phyloP scores from a whole-genome alignment of 2,888 invertebrate genomes.

The Melinaea marsaeus region DNA sequence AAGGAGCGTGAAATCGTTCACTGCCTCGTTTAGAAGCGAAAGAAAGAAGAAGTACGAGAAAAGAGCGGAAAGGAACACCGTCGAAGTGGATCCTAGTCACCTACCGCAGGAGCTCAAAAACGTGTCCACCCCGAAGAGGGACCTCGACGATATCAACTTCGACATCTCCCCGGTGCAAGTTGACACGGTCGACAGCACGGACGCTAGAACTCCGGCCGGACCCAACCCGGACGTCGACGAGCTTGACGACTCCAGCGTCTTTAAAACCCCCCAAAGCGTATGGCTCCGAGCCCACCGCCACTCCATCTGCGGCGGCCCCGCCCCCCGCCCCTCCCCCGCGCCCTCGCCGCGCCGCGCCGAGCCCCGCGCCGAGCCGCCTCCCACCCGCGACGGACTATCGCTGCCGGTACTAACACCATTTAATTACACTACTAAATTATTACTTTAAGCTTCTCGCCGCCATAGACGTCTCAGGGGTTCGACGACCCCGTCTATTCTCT shows the following conservation, averaged over 20 bases:
- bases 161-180: constrained; percentile 71
- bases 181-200: constrained; percentile 68
- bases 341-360: constrained; percentile 53
- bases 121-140: constrained; percentile 61
- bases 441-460: constrained; percentile 56
- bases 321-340: constrained; percentile 62
- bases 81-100: constrained; percentile 63
- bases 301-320: constrained; percentile 59
- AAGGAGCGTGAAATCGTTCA: constrained; percentile 72
- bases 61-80: constrained; percentile 60
- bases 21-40: constrained; percentile 74
- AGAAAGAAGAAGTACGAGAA: constrained; percentile 74
- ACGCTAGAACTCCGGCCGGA: constrained; percentile 49
- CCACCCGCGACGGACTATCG: constrained; percentile 73
- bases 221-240: constrained; percentile 52
- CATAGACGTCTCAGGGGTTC: constrained; percentile 40
- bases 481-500: constrained; percentile 31
- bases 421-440: constrained; percentile 70
- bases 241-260: constrained; percentile 61
- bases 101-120: constrained; percentile 54
- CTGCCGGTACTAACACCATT: constrained; percentile 80
- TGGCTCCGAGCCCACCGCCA: constrained; percentile 62
- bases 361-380: constrained; percentile 53
- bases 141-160: constrained; percentile 61
- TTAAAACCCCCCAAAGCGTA: constrained; percentile 67